These are phyloP conservation scores for Mastomys coucha DNA, from an alignment of 2,113 vertebrate genomes.

Conservation along the genomic window DNA sequence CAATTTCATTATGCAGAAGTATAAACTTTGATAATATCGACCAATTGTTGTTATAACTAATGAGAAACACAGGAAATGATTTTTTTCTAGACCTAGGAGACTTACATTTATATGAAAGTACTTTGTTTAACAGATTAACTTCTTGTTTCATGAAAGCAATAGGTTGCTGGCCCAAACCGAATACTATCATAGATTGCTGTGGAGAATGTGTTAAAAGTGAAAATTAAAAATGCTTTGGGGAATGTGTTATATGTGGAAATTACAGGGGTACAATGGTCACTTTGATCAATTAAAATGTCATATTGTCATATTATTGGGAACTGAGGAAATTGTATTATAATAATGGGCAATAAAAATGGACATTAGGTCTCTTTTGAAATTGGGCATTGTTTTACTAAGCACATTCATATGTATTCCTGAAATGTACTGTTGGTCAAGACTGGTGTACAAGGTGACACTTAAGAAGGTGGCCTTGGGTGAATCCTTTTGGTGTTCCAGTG, in stretches of 20 bases:
- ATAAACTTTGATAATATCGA: conserved; percentile 48
- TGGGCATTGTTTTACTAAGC: neutral
- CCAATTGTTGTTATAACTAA: conserved; percentile 51
- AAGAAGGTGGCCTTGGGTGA: neutral
- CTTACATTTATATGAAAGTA: conserved; percentile 47
- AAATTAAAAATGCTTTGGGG: conserved; percentile 4
- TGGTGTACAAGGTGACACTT: neutral
- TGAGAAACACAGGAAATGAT: conserved; percentile 35
- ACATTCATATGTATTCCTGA: neutral
- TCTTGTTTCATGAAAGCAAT: conserved; percentile 47
- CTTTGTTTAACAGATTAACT: neutral
- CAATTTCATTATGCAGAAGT: conserved; percentile 51
- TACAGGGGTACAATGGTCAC: neutral
- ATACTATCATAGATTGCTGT: neutral
- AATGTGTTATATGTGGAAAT: conserved; percentile 47
- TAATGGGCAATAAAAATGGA: neutral
- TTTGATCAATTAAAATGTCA: neutral
- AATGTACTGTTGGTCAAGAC: neutral
- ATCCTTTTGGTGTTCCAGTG: neutral
- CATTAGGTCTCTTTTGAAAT: neutral
- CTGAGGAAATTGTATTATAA: neutral
- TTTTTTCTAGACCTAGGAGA: neutral
- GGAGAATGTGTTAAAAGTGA: conserved; percentile 38
- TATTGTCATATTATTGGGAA: neutral
- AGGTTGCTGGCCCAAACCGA: conserved; percentile 31